phyloP scores from a whole-genome alignment of 2,888 invertebrate genomes.

The Callimorpha dominula region DNA sequence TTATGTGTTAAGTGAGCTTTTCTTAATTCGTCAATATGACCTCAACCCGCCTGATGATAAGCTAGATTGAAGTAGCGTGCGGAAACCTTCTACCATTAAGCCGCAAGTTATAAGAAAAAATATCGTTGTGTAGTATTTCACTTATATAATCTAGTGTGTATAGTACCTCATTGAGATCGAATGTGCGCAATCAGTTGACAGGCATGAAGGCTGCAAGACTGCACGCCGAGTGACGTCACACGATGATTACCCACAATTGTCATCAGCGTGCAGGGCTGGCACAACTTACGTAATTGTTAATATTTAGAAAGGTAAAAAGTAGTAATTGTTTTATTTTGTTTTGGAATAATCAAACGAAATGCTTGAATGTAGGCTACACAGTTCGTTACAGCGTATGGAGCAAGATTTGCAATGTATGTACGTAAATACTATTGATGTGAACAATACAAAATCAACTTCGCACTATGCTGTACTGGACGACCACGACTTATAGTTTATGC shows the following conservation, averaged over 20 bases:
- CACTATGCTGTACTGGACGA: too few relatives aligned
- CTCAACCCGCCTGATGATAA: too few relatives aligned
- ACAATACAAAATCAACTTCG: too few relatives aligned
- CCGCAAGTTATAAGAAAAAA: background rate
- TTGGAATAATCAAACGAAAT: background rate
- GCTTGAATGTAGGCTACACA: background rate
- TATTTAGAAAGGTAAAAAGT: background rate
- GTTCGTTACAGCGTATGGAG: background rate
- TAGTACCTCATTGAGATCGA: conserved; percentile 52
- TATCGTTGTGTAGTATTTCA: too few relatives aligned
- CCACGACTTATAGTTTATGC: too few relatives aligned
- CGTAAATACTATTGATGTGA: too few relatives aligned
- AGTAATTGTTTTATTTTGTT: background rate
- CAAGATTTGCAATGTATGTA: too few relatives aligned
- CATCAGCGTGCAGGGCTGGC: conserved; percentile 70
- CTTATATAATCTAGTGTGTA: conserved; percentile 27
- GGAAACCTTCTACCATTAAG: background rate
- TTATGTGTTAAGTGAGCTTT: too few relatives aligned
- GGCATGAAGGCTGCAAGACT: conserved; percentile 77
- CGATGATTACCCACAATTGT: conserved; percentile 75
- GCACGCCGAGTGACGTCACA: conserved; percentile 77
- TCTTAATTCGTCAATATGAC: too few relatives aligned
- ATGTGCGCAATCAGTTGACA: conserved; percentile 69
- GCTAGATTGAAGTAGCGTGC: background rate
- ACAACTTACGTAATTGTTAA: background rate